Conservation (phyloP, 2,797 vertebrate species). For the Myiotriccus ornatus region DNA sequence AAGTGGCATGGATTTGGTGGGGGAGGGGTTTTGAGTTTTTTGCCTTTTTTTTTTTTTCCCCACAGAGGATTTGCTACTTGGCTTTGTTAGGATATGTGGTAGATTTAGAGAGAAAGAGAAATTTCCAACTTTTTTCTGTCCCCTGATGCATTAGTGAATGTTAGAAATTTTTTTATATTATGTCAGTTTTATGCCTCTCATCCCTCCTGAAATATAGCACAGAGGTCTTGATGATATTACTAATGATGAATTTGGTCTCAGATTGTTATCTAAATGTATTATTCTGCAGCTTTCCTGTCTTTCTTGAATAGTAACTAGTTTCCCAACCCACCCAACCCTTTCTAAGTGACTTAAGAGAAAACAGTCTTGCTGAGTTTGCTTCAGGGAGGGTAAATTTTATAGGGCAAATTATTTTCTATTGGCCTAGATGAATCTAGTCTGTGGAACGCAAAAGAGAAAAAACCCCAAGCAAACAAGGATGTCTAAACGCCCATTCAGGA, state of each 20-base stretch:
- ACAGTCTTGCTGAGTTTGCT: constrained; percentile 38
- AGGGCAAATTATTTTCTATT: constrained; percentile 10
- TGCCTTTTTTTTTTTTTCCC: rapidly evolving
- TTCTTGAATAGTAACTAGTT: constrained; percentile 32
- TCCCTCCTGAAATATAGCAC: neutral
- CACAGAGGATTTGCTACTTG: neutral
- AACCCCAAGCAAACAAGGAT: neutral
- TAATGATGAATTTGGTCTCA: neutral
- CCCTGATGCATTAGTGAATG: neutral
- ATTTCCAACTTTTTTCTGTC: neutral
- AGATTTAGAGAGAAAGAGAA: neutral
- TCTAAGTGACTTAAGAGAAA: constrained; percentile 10
- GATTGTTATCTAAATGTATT: neutral
- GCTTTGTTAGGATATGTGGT: neutral
- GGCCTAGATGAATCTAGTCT: neutral
- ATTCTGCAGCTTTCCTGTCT: constrained; percentile 15
- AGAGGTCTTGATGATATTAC: constrained; percentile 8
- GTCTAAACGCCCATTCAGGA: neutral
- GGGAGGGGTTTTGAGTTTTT: rapidly evolving
- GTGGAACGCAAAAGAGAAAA: neutral
- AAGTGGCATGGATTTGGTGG: neutral
- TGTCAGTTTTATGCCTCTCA: neutral
- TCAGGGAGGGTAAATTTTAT: constrained; percentile 30
- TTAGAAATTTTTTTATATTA: neutral
- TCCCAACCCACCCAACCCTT: neutral